phyloP scores from a whole-genome alignment of 2,888 invertebrate genomes.

The Tinea trinotella region DNA sequence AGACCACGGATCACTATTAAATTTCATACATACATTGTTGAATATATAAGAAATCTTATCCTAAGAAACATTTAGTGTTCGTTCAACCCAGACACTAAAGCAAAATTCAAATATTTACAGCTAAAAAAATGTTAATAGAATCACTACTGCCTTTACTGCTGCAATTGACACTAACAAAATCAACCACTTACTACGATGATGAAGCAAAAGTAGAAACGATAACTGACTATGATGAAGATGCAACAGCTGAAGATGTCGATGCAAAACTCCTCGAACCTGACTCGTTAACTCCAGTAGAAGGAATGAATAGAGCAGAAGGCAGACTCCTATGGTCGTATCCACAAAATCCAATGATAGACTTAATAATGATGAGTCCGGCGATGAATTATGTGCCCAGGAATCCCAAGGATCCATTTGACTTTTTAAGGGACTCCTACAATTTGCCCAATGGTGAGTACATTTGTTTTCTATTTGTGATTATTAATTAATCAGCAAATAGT shows the following conservation, averaged over 20 bases:
- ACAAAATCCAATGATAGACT: conserved; percentile 36
- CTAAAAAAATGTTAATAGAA: conserved; percentile 10
- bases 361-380: conserved; percentile 34
- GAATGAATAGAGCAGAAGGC: conserved; percentile 1
- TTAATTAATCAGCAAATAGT: too few species aligned
- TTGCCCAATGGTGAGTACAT: conserved; percentile 47
- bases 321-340: conserved; percentile 26
- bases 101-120: too few species aligned
- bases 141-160: neutral
- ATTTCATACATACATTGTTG: too few species aligned
- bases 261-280: conserved; percentile 3
- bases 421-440: conserved; percentile 45
- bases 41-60: too few species aligned
- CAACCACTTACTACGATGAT: neutral
- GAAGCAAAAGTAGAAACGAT: conserved; percentile 4
- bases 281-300: neutral
- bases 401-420: conserved; percentile 41
- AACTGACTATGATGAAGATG: conserved; percentile 1
- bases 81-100: too few species aligned
- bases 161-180: neutral
- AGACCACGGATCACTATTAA: too few species aligned
- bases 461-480: neutral
- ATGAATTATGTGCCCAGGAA: conserved; percentile 29
- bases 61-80: too few species aligned
- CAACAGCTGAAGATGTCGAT: neutral